A percentile compares a stretch with the other conserved stretches of the same genome.
Conservation (phyloP, 2,797 vertebrate species). For the Sciurus carolinensis region DNA sequence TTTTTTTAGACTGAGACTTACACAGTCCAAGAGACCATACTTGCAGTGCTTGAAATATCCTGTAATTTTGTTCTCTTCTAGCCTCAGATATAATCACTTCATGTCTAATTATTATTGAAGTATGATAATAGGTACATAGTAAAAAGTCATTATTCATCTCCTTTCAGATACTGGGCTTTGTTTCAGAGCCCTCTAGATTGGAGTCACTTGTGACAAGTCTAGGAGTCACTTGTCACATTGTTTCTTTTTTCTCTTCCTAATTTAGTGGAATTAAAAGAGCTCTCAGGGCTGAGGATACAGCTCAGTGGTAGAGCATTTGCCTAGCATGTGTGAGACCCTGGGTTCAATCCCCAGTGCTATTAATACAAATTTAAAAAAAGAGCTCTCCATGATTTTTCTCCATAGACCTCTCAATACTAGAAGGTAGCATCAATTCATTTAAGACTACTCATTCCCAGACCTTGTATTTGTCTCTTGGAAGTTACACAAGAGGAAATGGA, state of each 20-base stretch:
- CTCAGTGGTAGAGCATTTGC: too few relatives aligned
- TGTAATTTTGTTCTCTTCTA: constrained; percentile 34
- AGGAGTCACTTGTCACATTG: not conserved
- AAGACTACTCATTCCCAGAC: not conserved
- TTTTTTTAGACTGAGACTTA: not conserved
- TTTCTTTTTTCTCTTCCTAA: constrained; percentile 3
- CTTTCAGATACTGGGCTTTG: not conserved
- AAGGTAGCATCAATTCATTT: not conserved
- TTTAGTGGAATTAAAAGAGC: not conserved
- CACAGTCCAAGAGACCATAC: not conserved
- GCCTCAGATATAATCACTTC: not conserved
- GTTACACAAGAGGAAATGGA: constrained; percentile 7
- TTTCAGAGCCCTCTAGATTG: not conserved
- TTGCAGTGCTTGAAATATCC: not conserved
- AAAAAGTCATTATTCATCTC: not conserved
- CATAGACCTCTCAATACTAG: not conserved
- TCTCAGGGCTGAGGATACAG: not conserved
- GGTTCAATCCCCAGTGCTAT: too few relatives aligned
- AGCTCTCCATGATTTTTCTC: not conserved
- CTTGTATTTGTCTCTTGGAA: constrained; percentile 53
- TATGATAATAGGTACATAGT: not conserved
- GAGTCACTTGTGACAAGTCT: not conserved
- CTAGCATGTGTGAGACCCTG: too few relatives aligned
- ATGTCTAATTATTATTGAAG: constrained; percentile 21
- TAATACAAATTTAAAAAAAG: too few relatives aligned